phyloP scores from a whole-genome alignment of 35 echinoderm and acorn worm species.

The Chiridota heheva region DNA sequence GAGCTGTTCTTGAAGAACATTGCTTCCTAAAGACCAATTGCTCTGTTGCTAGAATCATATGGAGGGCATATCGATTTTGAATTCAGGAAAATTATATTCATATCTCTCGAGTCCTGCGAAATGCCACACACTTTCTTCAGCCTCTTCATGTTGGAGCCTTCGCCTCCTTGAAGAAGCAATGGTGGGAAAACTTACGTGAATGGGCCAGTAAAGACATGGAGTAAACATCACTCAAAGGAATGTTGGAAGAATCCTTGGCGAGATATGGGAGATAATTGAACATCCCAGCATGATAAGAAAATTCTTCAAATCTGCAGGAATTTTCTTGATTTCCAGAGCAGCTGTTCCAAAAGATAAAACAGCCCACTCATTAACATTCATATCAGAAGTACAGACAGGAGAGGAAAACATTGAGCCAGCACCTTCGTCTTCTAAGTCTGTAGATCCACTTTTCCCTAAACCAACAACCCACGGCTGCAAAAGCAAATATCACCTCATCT shows the following conservation, averaged over 20 bases:
- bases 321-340: neutral
- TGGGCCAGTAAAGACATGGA: neutral
- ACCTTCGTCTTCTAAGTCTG: neutral
- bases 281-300: neutral
- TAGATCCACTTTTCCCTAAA: neutral
- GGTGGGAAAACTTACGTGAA: slow-evolving; percentile 5
- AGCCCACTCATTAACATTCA: neutral
- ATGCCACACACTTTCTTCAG: slow-evolving; percentile 30
- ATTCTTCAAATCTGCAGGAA: neutral
- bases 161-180: neutral
- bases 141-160: neutral
- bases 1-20: neutral
- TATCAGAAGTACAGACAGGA: neutral
- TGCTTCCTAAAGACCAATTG: slow-evolving; percentile 2
- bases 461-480: slow-evolving; percentile 32
- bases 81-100: slow-evolving; percentile 13
- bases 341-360: neutral
- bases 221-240: neutral
- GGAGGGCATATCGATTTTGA: neutral
- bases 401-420: neutral
- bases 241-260: neutral
- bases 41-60: slow-evolving; percentile 7
- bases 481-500: neutral
- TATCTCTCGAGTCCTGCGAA: neutral
- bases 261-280: neutral